phyloP scores from a whole-genome alignment of 2,797 vertebrate genomes.

The Botia kubotai region DNA sequence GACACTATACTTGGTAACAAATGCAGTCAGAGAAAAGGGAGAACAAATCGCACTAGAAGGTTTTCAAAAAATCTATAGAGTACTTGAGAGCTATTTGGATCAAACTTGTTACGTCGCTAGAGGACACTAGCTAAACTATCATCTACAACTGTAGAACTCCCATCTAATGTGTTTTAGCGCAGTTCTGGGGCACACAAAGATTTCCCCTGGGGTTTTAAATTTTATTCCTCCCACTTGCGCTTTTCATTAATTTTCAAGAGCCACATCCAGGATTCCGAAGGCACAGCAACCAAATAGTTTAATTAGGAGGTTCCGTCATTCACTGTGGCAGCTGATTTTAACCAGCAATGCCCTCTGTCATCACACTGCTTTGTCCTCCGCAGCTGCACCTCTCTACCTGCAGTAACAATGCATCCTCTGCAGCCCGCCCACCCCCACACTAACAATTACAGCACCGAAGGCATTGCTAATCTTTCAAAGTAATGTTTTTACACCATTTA shows the following conservation, averaged over 20 bases:
- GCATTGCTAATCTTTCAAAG: slow-evolving; percentile 45
- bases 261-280: slow-evolving; percentile 75
- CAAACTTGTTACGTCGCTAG: slow-evolving; percentile 40
- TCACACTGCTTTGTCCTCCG: slow-evolving; percentile 57
- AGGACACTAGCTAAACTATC: slow-evolving; percentile 45
- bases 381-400: slow-evolving; percentile 31
- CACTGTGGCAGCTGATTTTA: slow-evolving; percentile 72
- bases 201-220: slow-evolving; percentile 61
- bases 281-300: slow-evolving; percentile 75
- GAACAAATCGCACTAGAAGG: slow-evolving; percentile 39
- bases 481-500: slow-evolving; percentile 58
- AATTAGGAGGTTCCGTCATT: slow-evolving; percentile 76
- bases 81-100: slow-evolving; percentile 66
- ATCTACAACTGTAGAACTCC: not conserved
- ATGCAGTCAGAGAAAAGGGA: slow-evolving; percentile 61
- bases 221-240: slow-evolving; percentile 65
- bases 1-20: slow-evolving; percentile 86
- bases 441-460: slow-evolving; percentile 59
- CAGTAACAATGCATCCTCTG: slow-evolving; percentile 28
- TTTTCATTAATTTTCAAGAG: slow-evolving; percentile 76
- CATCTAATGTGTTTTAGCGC: slow-evolving; percentile 19
- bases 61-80: slow-evolving; percentile 62
- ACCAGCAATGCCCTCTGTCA: slow-evolving; percentile 70
- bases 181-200: slow-evolving; percentile 57
- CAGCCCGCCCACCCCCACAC: slow-evolving; percentile 21